Evolutionary conservation across 2,113 vertebrate genomes (phyloP), one percentile per base, ranked within the genome.

Genomic region (Procavia capensis): DNA sequence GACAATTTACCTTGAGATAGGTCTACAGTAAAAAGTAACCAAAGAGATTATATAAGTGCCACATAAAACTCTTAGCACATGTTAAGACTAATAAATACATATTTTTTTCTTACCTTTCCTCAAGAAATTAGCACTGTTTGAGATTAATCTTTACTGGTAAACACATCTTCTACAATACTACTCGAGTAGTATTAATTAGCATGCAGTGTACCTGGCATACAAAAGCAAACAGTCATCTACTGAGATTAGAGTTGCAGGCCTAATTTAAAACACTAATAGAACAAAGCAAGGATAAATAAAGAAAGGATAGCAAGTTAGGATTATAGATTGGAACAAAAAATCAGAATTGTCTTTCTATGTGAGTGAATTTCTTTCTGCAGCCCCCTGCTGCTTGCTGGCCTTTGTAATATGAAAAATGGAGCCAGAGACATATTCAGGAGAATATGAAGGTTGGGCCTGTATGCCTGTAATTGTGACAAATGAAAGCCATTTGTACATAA

Each of bases 391-490:
- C 25, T 47, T 78, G 16, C 25, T 79, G 34, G 7, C 27, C 82
- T 93, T 54, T 72, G 1, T 74, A 74, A 85, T 24, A 36, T 90
- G 57, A 75, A 76, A 94, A 81, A 66, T 75, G 43, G 78, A 94
- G 7, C 78, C 82, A 95, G 63, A 93, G 8, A 95, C 45, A 93
- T 61, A 78, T 76, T 94, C 75, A 95, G 72, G 83, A 64, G 82
- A 90, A 85, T 72, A 66, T 85, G 16, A 66, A 81, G 20, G 8
- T 66, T 63, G 20, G n/a, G 9, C 79, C 41, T 89, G 1, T 92
- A 91, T 90, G 85, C 85, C 79, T 94, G 9, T 76, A 95, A 39
- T 93, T 94, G 19, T 80, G 41, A 85, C 78, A 97, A 95, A 43
- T 34, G 9, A 29, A 94, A 83, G 45, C 57, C n/a, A 92, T 83